phyloP scores from a whole-genome alignment of 1,140 invertebrate genomes.

The Drosophila nasuta region DNA sequence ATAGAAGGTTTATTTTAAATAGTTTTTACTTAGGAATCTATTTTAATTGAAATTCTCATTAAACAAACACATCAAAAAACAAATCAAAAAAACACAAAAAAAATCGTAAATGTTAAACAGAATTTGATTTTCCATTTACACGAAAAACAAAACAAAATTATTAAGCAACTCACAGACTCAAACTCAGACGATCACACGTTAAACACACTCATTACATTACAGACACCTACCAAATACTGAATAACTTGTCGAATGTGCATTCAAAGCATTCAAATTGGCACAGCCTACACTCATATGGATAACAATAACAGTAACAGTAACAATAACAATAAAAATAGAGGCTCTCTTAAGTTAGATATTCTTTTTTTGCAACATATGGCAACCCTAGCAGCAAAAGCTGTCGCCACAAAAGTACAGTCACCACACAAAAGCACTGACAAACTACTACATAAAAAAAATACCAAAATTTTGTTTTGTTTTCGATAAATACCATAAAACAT shows the following conservation, averaged over 20 bases:
- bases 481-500: slow-evolving; percentile 36
- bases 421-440: slow-evolving; percentile 57
- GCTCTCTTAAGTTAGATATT: slow-evolving; percentile 79
- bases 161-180: slow-evolving; percentile 60
- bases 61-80: neutral
- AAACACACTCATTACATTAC: slow-evolving; percentile 37
- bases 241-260: slow-evolving; percentile 70
- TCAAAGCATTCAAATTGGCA: slow-evolving; percentile 44
- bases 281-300: slow-evolving; percentile 53
- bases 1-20: slow-evolving; percentile 84
- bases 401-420: slow-evolving; percentile 56
- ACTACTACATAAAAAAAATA: slow-evolving; percentile 40
- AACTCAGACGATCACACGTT: slow-evolving; percentile 29
- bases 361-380: slow-evolving; percentile 58
- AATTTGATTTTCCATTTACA: slow-evolving; percentile 60
- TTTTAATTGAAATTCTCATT: slow-evolving; percentile 50
- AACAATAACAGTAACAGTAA: slow-evolving; percentile 43
- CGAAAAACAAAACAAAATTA: slow-evolving; percentile 77
- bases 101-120: slow-evolving; percentile 72
- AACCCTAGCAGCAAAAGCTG: slow-evolving; percentile 45
- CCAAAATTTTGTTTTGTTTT: slow-evolving; percentile 78
- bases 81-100: too few species aligned
- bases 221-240: slow-evolving; percentile 65
- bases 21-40: slow-evolving; percentile 72
- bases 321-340: slow-evolving; percentile 59